These are phyloP conservation scores for Amniataba percoides DNA, from an alignment of 2,797 vertebrate species.

Conservation along the genomic window DNA sequence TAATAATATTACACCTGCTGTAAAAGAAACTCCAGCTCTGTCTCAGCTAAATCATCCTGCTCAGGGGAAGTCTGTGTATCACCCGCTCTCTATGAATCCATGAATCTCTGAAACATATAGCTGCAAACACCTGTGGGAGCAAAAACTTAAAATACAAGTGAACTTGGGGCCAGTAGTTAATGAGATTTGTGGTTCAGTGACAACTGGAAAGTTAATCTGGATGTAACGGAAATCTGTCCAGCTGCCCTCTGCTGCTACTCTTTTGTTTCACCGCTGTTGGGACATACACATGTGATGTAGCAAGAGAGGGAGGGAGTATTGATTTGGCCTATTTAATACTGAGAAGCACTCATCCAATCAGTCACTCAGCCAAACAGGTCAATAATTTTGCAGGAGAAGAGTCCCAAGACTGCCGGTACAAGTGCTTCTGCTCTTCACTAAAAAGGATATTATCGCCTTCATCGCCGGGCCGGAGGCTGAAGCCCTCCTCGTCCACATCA, in stretches of 20 bases:
- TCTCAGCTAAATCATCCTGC: constrained; percentile 33
- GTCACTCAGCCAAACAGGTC: constrained; percentile 69
- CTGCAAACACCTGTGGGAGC: constrained; percentile 23
- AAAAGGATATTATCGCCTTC: constrained; percentile 87
- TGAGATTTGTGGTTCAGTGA: constrained; percentile 36
- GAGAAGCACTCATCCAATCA: constrained; percentile 53
- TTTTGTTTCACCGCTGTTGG: constrained; percentile 15
- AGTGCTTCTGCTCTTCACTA: constrained; percentile 3
- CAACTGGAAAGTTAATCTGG: constrained; percentile 12
- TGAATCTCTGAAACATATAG: constrained; percentile 23
- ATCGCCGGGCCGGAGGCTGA: constrained; percentile 95
- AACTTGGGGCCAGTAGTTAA: constrained; percentile 41
- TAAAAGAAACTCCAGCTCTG: constrained; percentile 28
- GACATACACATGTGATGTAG: constrained; percentile 29
- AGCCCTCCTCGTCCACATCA: constrained; percentile 97
- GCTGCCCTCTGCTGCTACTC: constrained; percentile 5
- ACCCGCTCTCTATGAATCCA: constrained; percentile 36
- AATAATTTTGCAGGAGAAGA: constrained; percentile 48
- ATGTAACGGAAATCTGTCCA: constrained; percentile 22
- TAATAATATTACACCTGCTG: constrained; percentile 38
- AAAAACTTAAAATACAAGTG: constrained; percentile 40
- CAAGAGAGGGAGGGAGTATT: constrained; percentile 36
- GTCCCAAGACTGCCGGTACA: constrained; percentile 37
- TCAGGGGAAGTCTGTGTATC: constrained; percentile 25
- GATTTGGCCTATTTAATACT: constrained; percentile 67